phyloP scores from a whole-genome alignment of 2,797 vertebrate genomes.

The Poecile montanus region DNA sequence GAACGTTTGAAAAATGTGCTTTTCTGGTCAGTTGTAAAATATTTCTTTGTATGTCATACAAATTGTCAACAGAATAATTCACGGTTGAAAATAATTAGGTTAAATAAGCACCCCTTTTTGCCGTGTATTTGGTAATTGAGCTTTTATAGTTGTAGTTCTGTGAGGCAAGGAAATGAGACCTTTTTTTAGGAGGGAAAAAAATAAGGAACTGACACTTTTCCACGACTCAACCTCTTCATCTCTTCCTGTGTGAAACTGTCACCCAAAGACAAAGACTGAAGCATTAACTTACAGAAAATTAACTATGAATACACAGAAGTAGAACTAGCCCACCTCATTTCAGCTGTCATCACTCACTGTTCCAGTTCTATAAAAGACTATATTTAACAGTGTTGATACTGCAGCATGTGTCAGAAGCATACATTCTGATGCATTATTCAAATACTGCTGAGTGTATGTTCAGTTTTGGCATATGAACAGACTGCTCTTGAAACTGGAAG shows the following conservation, averaged over 20 bases:
- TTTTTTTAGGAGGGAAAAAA: background rate
- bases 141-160: background rate
- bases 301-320: constrained; percentile 40
- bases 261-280: constrained; percentile 29
- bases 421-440: constrained; percentile 69
- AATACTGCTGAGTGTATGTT: constrained; percentile 60
- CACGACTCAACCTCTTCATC: background rate
- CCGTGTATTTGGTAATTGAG: background rate
- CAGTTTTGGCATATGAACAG: constrained; percentile 23
- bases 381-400: constrained; percentile 69
- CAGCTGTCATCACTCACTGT: constrained; percentile 64
- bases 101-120: background rate
- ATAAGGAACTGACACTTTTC: background rate
- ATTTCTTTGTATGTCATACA: rapidly evolving
- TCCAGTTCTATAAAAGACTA: constrained; percentile 60
- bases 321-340: constrained; percentile 62
- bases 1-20: background rate
- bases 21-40: background rate
- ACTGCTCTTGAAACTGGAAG: constrained; percentile 29
- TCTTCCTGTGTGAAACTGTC: constrained; percentile 38
- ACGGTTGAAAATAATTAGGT: background rate
- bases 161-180: background rate
- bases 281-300: constrained; percentile 42
- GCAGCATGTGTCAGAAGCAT: constrained; percentile 65
- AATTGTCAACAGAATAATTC: background rate